Base-by-base conservation (phyloP, 2,888 invertebrate species). In the Chelonus formosanus region DNA sequence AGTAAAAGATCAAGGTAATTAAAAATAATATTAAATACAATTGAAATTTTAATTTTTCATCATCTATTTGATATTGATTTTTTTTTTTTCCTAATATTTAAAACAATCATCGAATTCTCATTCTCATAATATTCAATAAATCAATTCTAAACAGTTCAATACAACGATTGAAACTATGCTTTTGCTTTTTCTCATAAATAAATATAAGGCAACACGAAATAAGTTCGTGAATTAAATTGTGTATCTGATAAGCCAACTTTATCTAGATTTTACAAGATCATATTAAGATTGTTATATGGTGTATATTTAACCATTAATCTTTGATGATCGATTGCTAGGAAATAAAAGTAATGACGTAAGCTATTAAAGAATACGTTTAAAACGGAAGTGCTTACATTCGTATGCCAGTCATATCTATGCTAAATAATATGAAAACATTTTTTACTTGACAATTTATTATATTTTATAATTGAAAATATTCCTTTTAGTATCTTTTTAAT, bases 1-100 rank as follows among this genome's bases (percentile, higher is more conserved):
- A 61, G 32, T 52, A 32, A 31, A 34, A 68, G 57, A 66, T 67
- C 65, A 61, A 71, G 71, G 71, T 71, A 70, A 67, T 63, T 65
- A 1, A 10, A 36, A 20, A 7, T 59, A 53, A 40, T 40, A 40
- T 40, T 40, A 5, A 40, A 5, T 40, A 4, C 4, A 5, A 40
- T 40, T 40, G 4, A 34, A 47, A 3, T 10, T 45, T 47, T 57
- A 44, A 45, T 47, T 5, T 53, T 6, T 31, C n/a, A 32, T 10
- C 31, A n/a, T 34, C 20, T 0, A 34, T 58, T 56, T 47, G n/a
- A 44, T 48, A 20, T 4, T n/a, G 43, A 4, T 52, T 52, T 57
- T 35, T 43, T 4, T 20, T 60, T 20, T 20, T 20, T n/a, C n/a
- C 20, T 20, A 20, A 20, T 20, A 20, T 20, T 20, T 20, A 2